phyloP scores from a whole-genome alignment of 2,888 invertebrate genomes.

The Sthenelais limicola region DNA sequence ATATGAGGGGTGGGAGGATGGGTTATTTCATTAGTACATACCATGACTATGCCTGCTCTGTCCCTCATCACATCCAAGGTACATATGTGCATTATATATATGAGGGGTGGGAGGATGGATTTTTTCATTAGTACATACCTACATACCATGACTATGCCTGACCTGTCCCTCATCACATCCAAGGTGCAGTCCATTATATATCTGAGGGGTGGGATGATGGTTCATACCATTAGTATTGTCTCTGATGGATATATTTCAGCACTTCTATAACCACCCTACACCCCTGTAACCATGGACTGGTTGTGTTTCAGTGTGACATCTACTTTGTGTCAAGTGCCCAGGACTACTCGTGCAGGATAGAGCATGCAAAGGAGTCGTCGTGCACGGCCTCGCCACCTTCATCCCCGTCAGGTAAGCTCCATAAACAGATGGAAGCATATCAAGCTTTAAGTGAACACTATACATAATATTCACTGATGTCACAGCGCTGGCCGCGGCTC shows the following conservation, averaged over 20 bases:
- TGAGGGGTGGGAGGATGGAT: too few relatives aligned
- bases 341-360: constrained; percentile 42
- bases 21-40: too few relatives aligned
- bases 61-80: constrained; percentile 82
- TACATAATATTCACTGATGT: too few relatives aligned
- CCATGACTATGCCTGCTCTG: constrained; percentile 89
- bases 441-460: too few relatives aligned
- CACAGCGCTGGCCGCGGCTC: too few relatives aligned
- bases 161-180: constrained; percentile 82
- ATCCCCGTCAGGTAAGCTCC: constrained; percentile 45
- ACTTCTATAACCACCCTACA: background rate
- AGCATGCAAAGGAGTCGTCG: background rate
- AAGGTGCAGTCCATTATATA: too few relatives aligned
- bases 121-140: too few relatives aligned
- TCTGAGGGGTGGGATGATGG: too few relatives aligned
- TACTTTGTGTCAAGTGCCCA: constrained; percentile 64
- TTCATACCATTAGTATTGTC: constrained; percentile 79
- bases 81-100: too few relatives aligned
- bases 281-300: background rate
- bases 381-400: constrained; percentile 58
- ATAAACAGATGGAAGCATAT: too few relatives aligned
- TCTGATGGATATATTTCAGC: background rate
- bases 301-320: constrained; percentile 64
- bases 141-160: constrained; percentile 86
- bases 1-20: too few relatives aligned